Conservation (phyloP, 2,113 vertebrate species). For the Cichladusa arquata region DNA sequence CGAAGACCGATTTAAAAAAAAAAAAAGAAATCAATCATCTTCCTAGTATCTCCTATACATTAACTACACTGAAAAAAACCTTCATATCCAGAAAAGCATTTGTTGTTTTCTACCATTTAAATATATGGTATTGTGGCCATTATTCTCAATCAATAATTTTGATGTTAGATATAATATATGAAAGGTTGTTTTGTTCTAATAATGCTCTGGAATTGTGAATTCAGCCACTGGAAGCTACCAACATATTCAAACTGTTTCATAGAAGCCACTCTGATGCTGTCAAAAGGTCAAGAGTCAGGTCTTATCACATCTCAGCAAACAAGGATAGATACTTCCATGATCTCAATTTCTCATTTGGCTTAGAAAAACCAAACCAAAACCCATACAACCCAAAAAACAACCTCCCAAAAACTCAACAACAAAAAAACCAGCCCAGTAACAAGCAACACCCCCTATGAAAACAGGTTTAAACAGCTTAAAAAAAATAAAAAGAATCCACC, state of each 20-base stretch:
- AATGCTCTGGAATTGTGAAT: background rate
- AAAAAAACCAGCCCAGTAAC: background rate
- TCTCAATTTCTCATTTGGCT: background rate
- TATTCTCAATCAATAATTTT: background rate
- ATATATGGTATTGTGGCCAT: background rate
- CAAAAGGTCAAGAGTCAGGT: background rate
- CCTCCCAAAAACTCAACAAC: background rate
- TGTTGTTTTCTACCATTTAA: background rate
- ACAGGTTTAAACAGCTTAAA: background rate
- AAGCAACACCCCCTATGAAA: accelerated
- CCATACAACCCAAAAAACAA: background rate
- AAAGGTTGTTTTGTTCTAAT: background rate
- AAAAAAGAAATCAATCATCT: background rate
- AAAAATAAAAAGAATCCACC: background rate
- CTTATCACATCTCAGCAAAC: background rate
- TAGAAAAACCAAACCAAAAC: background rate
- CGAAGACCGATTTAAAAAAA: background rate
- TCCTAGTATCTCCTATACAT: background rate
- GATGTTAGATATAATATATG: background rate
- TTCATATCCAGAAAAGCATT: background rate
- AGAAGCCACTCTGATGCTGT: background rate
- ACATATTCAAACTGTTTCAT: background rate
- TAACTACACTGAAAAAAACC: background rate
- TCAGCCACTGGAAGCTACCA: background rate
- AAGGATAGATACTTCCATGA: background rate